These are phyloP conservation scores for Oegoconia quadripuncta DNA, from an alignment of 2,888 invertebrate genomes.

Conservation along the genomic window DNA sequence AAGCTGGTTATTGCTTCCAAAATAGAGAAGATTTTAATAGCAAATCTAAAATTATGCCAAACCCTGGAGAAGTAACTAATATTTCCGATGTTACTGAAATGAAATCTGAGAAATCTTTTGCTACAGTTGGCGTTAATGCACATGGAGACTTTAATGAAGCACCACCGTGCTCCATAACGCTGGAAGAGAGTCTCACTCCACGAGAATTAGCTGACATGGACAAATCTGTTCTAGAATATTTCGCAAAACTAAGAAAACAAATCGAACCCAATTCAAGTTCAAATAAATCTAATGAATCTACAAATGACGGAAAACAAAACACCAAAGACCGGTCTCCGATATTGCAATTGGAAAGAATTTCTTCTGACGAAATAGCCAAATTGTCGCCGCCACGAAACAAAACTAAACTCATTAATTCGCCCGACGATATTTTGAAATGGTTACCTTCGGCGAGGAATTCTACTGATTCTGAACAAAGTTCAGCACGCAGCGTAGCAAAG, in stretches of 20 bases:
- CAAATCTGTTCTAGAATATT: slow-evolving; percentile 40
- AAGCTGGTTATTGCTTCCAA: background rate
- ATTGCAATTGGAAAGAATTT: slow-evolving; percentile 29
- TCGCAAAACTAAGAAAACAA: slow-evolving; percentile 33
- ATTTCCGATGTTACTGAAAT: slow-evolving; percentile 15
- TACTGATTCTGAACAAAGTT: slow-evolving; percentile 13
- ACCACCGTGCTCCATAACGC: slow-evolving; percentile 38
- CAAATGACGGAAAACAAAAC: background rate
- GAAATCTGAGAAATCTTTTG: slow-evolving; percentile 41
- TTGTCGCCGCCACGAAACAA: background rate
- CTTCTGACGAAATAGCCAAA: slow-evolving; percentile 32
- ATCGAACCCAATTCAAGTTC: slow-evolving; percentile 1
- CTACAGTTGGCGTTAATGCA: slow-evolving; percentile 51
- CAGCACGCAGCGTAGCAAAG: background rate
- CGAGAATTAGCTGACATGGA: slow-evolving; percentile 43
- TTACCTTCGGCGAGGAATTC: slow-evolving; percentile 30
- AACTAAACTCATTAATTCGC: background rate
- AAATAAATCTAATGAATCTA: background rate
- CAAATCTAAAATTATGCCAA: too few species aligned
- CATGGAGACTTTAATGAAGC: slow-evolving; percentile 49
- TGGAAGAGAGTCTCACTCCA: slow-evolving; percentile 28
- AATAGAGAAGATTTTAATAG: background rate
- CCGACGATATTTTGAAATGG: slow-evolving; percentile 18
- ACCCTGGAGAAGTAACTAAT: slow-evolving; percentile 3
- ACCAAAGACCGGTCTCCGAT: slow-evolving; percentile 25